Conservation (phyloP, 2,888 invertebrate species). For the Myopa testacea region DNA sequence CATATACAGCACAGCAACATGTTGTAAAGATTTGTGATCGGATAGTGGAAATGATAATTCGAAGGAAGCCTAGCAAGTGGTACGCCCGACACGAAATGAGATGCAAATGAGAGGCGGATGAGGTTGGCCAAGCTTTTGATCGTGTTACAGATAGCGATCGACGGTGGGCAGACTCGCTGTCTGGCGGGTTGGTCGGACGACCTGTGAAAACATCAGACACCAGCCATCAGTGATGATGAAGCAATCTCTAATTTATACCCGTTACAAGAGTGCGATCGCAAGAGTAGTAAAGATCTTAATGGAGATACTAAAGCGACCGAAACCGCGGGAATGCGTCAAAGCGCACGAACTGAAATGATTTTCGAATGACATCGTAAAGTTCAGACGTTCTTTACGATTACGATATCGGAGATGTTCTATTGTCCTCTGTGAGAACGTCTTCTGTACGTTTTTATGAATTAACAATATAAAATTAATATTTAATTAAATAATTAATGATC, state of each 20-base stretch:
- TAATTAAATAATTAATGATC: constrained; percentile 18
- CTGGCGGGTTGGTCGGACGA: background rate
- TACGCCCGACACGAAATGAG: background rate
- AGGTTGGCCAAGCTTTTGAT: constrained; percentile 15
- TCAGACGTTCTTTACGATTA: too few relatives aligned
- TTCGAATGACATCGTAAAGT: background rate
- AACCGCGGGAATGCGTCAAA: too few relatives aligned
- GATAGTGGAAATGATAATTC: background rate
- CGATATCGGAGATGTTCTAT: too few relatives aligned
- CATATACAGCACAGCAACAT: background rate
- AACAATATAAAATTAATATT: background rate
- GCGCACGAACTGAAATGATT: background rate
- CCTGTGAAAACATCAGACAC: background rate
- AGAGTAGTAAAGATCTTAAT: background rate
- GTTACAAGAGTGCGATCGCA: background rate
- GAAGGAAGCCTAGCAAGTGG: background rate
- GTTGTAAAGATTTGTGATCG: background rate
- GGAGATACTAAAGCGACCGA: background rate
- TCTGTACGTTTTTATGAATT: background rate
- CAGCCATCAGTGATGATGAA: too few relatives aligned
- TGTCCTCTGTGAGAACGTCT: background rate
- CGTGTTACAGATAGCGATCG: constrained; percentile 7
- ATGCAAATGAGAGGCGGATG: background rate
- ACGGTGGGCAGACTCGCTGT: background rate
- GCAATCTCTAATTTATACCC: background rate